These are phyloP conservation scores for Phengaris arion DNA, from an alignment of 2,888 invertebrate genomes.

Conservation along the genomic window DNA sequence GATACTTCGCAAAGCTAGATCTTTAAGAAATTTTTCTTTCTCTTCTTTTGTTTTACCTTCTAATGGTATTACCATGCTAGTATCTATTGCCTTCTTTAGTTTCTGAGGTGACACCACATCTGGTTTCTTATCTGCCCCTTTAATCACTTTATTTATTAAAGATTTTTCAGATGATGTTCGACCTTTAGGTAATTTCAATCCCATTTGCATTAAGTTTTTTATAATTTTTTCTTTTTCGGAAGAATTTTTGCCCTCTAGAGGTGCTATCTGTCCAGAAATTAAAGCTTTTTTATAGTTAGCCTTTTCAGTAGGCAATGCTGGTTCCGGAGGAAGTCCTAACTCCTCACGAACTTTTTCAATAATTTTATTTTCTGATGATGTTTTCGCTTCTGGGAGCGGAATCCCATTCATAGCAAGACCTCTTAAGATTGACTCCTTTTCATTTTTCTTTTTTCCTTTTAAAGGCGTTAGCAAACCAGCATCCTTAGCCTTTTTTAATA, in stretches of 20 bases:
- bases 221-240: conserved; percentile 38
- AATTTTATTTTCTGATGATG: conserved; percentile 42
- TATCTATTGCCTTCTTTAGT: conserved; percentile 40
- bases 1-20: conserved; percentile 34
- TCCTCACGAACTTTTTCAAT: conserved; percentile 40
- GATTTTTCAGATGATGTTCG: conserved; percentile 34
- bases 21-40: conserved; percentile 37
- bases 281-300: conserved; percentile 43
- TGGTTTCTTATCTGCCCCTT: conserved; percentile 15
- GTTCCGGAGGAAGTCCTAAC: conserved; percentile 38
- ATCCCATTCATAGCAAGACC: conserved; percentile 40
- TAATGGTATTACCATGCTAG: conserved; percentile 42
- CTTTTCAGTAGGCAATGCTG: conserved; percentile 37
- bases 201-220: conserved; percentile 28
- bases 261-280: conserved; percentile 42
- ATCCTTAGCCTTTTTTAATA: too few species aligned
- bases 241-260: conserved; percentile 44
- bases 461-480: too few species aligned
- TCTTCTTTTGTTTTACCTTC: conserved; percentile 44
- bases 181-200: conserved; percentile 33
- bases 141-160: conserved; percentile 30
- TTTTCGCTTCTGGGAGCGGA: conserved; percentile 43
- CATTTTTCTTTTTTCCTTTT: too few species aligned
- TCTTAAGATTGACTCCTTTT: conserved; percentile 33
- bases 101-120: conserved; percentile 31